These are phyloP conservation scores for Morus bassanus DNA, from an alignment of 2,797 vertebrate genomes.

Conservation along the genomic window DNA sequence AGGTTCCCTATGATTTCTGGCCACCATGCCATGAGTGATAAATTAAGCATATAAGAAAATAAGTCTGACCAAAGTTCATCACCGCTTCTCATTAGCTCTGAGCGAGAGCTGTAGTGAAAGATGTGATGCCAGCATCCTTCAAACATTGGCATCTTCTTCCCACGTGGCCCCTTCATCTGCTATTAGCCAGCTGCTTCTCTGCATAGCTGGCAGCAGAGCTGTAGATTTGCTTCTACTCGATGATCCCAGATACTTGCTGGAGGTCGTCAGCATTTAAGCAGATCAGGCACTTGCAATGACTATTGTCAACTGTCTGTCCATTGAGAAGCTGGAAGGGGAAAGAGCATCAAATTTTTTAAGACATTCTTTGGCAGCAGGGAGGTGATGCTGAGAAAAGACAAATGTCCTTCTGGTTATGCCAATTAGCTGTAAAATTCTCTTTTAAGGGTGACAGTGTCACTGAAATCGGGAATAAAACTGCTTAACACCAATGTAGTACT, in stretches of 20 bases:
- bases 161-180: fast-evolving
- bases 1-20: fast-evolving
- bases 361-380: neutral
- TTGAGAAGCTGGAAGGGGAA: neutral
- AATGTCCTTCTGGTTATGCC: neutral
- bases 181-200: neutral
- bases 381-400: neutral
- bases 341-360: neutral
- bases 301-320: neutral
- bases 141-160: neutral
- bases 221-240: neutral
- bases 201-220: neutral
- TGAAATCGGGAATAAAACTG: no score
- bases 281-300: neutral
- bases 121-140: neutral
- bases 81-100: neutral
- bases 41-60: neutral
- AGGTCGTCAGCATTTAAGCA: neutral
- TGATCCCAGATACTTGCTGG: neutral
- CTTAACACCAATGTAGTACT: no score
- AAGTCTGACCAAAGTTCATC: neutral
- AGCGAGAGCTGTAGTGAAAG: neutral
- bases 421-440: neutral
- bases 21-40: no score
- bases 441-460: neutral